Percentiles rank a stretch among this genome's conserved stretches.
These are phyloP conservation scores for Grantiella picta DNA, from an alignment of 2,113 vertebrate genomes.

Conservation along the genomic window DNA sequence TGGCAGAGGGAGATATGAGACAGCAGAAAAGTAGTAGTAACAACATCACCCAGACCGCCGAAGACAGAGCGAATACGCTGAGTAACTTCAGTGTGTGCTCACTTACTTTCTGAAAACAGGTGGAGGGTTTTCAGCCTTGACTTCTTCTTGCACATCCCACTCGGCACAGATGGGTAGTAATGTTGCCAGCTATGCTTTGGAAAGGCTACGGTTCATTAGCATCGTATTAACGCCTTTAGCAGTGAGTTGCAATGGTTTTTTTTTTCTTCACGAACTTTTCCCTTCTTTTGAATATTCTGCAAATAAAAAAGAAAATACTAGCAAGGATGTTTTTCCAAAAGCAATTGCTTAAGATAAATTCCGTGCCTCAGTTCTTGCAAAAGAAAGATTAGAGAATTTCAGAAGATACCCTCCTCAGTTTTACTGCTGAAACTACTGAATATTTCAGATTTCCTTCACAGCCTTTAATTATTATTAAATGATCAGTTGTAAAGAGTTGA, in stretches of 20 bases:
- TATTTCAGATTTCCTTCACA: background rate
- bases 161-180: background rate
- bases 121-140: background rate
- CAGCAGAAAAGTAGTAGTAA: slow-evolving; percentile 50
- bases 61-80: background rate
- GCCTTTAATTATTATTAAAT: background rate
- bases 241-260: background rate
- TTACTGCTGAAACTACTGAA: background rate
- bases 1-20: slow-evolving; percentile 56
- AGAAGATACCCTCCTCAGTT: background rate
- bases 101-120: background rate
- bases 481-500: background rate
- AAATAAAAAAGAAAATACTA: background rate
- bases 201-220: background rate
- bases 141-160: background rate
- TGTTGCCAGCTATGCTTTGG: background rate
- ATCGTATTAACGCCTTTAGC: background rate
- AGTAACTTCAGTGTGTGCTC: background rate
- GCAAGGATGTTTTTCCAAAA: background rate
- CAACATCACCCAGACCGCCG: background rate
- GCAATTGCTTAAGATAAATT: background rate
- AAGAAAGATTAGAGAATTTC: background rate
- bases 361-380: background rate
- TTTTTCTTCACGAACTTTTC: background rate
- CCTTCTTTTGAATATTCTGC: background rate